A percentile compares a stretch with the other conserved stretches of the same genome.
These are phyloP conservation scores for Gandaritis pyraliata DNA, from an alignment of 2,888 invertebrate species.

Conservation along the genomic window DNA sequence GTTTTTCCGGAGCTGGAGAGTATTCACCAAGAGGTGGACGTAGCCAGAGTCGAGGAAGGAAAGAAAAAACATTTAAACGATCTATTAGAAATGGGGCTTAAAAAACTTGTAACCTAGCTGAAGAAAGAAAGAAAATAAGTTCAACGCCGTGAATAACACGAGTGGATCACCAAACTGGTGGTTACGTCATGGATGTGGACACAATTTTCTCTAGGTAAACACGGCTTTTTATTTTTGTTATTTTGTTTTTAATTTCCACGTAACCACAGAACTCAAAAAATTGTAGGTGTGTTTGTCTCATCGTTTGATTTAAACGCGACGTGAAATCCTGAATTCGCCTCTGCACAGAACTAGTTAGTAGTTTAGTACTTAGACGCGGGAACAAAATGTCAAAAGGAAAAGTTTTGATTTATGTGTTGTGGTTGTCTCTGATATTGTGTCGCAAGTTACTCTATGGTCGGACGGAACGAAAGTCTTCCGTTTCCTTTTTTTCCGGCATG, in stretches of 20 bases:
- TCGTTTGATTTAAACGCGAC: too few relatives aligned
- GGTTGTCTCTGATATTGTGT: conserved; percentile 25
- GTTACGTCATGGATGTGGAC: too few relatives aligned
- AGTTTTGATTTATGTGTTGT: conserved; percentile 30
- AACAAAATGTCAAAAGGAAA: conserved; percentile 21
- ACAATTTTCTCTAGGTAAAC: too few relatives aligned
- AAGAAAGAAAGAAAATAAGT: too few relatives aligned
- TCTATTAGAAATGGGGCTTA: too few relatives aligned
- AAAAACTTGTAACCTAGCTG: too few relatives aligned
- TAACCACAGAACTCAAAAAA: too few relatives aligned
- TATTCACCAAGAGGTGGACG: conserved; percentile 8
- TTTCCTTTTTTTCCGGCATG: background rate
- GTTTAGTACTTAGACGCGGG: conserved; percentile 18
- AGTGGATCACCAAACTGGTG: too few relatives aligned
- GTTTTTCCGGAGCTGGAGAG: conserved; percentile 30
- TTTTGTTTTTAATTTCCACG: too few relatives aligned
- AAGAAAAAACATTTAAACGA: background rate
- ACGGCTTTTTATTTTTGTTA: too few relatives aligned
- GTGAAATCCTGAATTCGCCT: conserved; percentile 2
- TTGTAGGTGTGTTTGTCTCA: too few relatives aligned
- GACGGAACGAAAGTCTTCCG: background rate
- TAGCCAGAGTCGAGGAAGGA: background rate
- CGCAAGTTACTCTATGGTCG: conserved; percentile 7
- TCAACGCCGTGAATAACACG: too few relatives aligned
- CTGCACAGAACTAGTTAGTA: conserved; percentile 27